These are phyloP conservation scores for Eublepharis macularius DNA, from an alignment of 2,113 vertebrate genomes.

Conservation along the genomic window DNA sequence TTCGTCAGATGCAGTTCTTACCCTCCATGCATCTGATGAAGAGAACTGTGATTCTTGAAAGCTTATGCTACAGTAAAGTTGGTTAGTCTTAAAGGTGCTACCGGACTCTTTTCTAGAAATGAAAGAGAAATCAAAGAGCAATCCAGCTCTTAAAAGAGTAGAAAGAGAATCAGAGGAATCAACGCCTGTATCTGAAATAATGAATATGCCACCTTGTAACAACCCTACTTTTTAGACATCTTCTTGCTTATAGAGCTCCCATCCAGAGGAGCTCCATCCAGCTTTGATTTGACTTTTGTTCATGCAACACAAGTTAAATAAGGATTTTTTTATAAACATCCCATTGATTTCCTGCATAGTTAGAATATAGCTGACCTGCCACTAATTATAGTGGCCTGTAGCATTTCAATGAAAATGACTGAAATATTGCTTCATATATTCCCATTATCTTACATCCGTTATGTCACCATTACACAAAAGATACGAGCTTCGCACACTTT, in stretches of 20 bases:
- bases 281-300: background rate
- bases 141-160: too few relatives aligned
- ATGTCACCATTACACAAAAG: background rate
- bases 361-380: conserved; percentile 23
- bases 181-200: too few relatives aligned
- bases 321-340: conserved; percentile 20
- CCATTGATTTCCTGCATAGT: background rate
- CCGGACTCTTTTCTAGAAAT: too few relatives aligned
- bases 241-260: background rate
- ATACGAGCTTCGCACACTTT: background rate
- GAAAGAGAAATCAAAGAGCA: too few relatives aligned
- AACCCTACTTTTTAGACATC: background rate
- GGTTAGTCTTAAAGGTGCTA: too few relatives aligned
- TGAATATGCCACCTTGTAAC: too few relatives aligned
- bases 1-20: too few relatives aligned
- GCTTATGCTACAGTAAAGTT: too few relatives aligned
- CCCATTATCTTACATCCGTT: background rate
- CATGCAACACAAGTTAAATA: background rate
- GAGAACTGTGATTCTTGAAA: too few relatives aligned
- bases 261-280: too few relatives aligned
- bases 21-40: too few relatives aligned
- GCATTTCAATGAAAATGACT: conserved; percentile 1
- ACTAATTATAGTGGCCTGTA: background rate
- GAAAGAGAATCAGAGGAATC: too few relatives aligned
- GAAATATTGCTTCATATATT: background rate